Evolutionary conservation across 2,113 vertebrate species (phyloP).

Genomic region (Dromas ardeola): DNA sequence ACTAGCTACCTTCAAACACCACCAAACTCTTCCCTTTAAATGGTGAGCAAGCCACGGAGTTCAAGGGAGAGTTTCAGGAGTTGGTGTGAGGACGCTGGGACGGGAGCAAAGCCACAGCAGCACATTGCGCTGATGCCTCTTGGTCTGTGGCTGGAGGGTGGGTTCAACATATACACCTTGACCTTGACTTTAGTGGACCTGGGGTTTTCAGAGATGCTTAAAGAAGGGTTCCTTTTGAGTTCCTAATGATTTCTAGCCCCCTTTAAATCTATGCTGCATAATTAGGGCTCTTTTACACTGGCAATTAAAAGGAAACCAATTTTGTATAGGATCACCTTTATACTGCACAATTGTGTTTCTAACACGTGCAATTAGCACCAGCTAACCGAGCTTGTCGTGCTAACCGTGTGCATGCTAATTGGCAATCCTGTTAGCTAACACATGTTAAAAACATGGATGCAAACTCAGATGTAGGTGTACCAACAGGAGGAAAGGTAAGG

Average conservation of each 20-base stretch:
- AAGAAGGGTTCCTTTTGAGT: not conserved
- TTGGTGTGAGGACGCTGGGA: not conserved
- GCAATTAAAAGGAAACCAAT: not conserved
- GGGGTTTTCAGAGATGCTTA: not conserved
- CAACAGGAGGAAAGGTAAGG: not conserved
- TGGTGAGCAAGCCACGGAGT: not conserved
- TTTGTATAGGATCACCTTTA: not conserved
- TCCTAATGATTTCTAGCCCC: not conserved
- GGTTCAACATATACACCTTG: not conserved
- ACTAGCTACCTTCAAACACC: not conserved
- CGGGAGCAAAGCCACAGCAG: not conserved
- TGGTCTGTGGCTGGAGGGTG: not conserved
- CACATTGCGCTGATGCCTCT: rapidly evolving
- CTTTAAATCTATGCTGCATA: not conserved
- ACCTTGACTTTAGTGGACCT: not conserved
- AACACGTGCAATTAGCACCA: not conserved
- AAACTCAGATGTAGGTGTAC: not conserved
- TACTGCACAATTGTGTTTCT: not conserved
- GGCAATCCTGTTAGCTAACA: not conserved
- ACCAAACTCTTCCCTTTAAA: not conserved
- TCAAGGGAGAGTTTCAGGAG: not conserved
- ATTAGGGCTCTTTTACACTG: not conserved
- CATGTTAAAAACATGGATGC: not conserved
- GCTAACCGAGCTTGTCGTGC: not conserved
- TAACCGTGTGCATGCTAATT: not conserved